These are phyloP conservation scores for Lathronympha strigana DNA, from an alignment of 2,888 invertebrate species.

Conservation along the genomic window DNA sequence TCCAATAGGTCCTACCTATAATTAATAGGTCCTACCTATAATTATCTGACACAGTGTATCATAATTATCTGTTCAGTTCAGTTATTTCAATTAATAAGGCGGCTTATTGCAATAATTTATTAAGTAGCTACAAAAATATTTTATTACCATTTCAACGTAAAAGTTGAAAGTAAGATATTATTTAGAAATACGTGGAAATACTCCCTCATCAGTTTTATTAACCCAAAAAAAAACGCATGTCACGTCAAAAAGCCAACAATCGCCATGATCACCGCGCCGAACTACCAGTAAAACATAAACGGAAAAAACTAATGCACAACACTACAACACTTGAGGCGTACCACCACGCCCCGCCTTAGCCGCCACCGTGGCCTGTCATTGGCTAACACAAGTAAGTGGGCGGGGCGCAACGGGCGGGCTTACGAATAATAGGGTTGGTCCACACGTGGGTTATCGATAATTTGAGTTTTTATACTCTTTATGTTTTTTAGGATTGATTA, in stretches of 20 bases:
- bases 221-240: slow-evolving; percentile 62
- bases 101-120: too few species aligned
- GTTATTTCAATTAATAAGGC: too few species aligned
- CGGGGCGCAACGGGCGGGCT: slow-evolving; percentile 66
- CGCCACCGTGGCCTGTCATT: slow-evolving; percentile 58
- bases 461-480: slow-evolving; percentile 68
- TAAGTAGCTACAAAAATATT: too few species aligned
- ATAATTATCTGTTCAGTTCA: too few species aligned
- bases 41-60: too few species aligned
- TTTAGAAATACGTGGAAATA: not conserved
- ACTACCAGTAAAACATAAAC: slow-evolving; percentile 60
- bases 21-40: too few species aligned
- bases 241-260: slow-evolving; percentile 60
- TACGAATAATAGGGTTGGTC: slow-evolving; percentile 67
- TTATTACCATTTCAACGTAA: too few species aligned
- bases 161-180: too few species aligned
- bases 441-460: slow-evolving; percentile 72
- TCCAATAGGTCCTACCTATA: too few species aligned
- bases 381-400: slow-evolving; percentile 62
- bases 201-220: too few species aligned
- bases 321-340: slow-evolving; percentile 74
- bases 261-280: slow-evolving; percentile 37
- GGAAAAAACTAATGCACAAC: slow-evolving; percentile 76
- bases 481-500: slow-evolving; percentile 65
- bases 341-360: slow-evolving; percentile 59